Conservation (phyloP, 2,888 invertebrate species). For the Electrophaes corylata region DNA sequence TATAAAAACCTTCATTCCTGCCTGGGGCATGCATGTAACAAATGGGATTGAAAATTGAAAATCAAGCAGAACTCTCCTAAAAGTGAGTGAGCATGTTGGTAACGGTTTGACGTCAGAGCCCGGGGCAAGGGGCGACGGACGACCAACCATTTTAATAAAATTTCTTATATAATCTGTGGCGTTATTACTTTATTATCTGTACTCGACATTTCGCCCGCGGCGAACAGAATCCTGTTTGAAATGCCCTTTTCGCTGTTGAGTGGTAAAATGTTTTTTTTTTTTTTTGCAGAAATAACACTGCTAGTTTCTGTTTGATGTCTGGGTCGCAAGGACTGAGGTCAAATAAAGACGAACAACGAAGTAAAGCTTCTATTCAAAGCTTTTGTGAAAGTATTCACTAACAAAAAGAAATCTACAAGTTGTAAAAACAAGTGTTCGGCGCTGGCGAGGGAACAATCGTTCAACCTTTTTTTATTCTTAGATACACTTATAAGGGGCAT, state of each 20-base stretch:
- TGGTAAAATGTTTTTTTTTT: slow-evolving; percentile 12
- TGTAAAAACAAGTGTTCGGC: too few species aligned
- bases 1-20: too few species aligned
- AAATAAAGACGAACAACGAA: background rate
- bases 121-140: slow-evolving; percentile 43
- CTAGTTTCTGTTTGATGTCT: background rate
- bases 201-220: slow-evolving; percentile 15
- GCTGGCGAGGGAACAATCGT: too few species aligned
- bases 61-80: slow-evolving; percentile 2
- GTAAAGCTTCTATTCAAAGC: background rate
- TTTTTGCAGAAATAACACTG: background rate
- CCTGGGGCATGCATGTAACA: background rate
- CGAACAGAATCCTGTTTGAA: slow-evolving; percentile 12
- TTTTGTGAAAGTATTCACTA: background rate
- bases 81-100: slow-evolving; percentile 9
- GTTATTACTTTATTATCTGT: slow-evolving; percentile 34
- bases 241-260: slow-evolving; percentile 15
- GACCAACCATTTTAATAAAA: slow-evolving; percentile 46
- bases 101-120: slow-evolving; percentile 40
- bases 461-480: too few species aligned
- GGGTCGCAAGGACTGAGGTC: background rate
- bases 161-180: slow-evolving; percentile 30
- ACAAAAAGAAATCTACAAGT: too few species aligned
- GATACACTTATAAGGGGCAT: background rate
- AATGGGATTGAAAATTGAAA: slow-evolving; percentile 10